Evolutionary conservation across 2,113 vertebrate species (phyloP).

Genomic region (Sardina pilchardus): DNA sequence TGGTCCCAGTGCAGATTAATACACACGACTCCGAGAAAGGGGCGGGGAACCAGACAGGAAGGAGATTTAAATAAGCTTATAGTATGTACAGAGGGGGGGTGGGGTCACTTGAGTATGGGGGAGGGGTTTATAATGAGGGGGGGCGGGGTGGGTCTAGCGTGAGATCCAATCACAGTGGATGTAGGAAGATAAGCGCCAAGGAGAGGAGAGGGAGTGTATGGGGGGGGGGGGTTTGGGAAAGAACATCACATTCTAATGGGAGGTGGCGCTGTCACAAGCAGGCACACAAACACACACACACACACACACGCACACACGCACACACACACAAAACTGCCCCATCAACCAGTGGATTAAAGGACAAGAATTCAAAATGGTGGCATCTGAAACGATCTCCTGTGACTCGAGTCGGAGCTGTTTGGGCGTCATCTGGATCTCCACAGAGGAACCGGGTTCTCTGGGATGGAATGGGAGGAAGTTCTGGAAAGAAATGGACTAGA

Average conservation of each 20-base stretch:
- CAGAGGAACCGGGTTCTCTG: not conserved
- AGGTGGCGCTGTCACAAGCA: not conserved
- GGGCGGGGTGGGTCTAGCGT: slow-evolving; percentile 40
- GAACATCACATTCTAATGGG: slow-evolving; percentile 10
- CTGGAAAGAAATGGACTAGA: not conserved
- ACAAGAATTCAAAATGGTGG: not conserved
- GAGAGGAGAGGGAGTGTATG: slow-evolving; percentile 24
- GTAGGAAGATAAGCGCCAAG: slow-evolving; percentile 23
- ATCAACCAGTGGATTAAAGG: slow-evolving; percentile 8
- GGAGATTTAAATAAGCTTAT: slow-evolving; percentile 78
- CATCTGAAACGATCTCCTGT: not conserved
- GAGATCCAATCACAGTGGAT: slow-evolving; percentile 34
- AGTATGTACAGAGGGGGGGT: slow-evolving; percentile 72
- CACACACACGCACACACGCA: not conserved
- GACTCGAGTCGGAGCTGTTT: not conserved
- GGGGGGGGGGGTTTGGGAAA: not conserved
- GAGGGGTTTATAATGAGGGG: slow-evolving; percentile 15
- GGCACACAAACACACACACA: not conserved
- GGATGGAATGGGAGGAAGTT: slow-evolving; percentile 13
- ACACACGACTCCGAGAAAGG: slow-evolving; percentile 55
- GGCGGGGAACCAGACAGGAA: slow-evolving; percentile 65
- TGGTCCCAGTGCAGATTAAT: slow-evolving; percentile 76
- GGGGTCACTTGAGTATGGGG: not conserved
- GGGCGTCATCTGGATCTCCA: not conserved
- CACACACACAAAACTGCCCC: not conserved